A percentile compares a stretch with the other conserved stretches of the same genome.
phyloP scores from a whole-genome alignment of 2,113 vertebrate species.

The Gambusia affinis region DNA sequence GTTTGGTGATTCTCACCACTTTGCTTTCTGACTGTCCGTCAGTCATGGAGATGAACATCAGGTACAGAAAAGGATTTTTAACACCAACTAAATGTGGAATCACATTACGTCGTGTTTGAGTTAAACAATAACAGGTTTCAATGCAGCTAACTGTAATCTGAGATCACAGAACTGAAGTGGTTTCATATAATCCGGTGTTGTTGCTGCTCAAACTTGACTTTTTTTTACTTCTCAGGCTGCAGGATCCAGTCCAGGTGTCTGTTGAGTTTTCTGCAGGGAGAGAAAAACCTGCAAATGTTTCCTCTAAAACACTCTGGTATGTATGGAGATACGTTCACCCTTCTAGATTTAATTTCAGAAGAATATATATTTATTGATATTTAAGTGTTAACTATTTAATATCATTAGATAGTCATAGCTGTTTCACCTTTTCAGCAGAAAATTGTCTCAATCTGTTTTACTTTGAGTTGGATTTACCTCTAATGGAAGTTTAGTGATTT shows the following conservation, averaged over 20 bases:
- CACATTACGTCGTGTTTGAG: not conserved
- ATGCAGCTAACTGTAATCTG: not conserved
- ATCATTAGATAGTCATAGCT: not conserved
- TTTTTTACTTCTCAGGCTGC: conserved; percentile 48
- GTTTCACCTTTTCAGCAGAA: not conserved
- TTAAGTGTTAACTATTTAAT: not conserved
- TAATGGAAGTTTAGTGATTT: not conserved
- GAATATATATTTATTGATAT: not conserved
- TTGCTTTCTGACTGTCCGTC: conserved; percentile 44
- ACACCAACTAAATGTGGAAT: not conserved
- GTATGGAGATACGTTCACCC: not conserved
- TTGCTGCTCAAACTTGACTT: not conserved
- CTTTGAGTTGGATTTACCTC: not conserved
- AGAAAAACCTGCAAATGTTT: conserved; percentile 6
- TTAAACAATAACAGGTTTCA: not conserved
- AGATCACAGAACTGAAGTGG: not conserved
- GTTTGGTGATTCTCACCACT: conserved; percentile 53
- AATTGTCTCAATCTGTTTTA: not conserved
- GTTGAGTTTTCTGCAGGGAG: conserved; percentile 39
- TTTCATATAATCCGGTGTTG: not conserved
- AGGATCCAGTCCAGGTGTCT: conserved; percentile 46
- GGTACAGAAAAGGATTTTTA: conserved; percentile 37
- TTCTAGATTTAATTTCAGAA: not conserved
- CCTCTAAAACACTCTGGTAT: conserved; percentile 55
- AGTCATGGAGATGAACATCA: conserved; percentile 55